Evolutionary conservation across 64 coral and sea anemone genomes (phyloP).

Genomic region (Stylophora pistillata): DNA sequence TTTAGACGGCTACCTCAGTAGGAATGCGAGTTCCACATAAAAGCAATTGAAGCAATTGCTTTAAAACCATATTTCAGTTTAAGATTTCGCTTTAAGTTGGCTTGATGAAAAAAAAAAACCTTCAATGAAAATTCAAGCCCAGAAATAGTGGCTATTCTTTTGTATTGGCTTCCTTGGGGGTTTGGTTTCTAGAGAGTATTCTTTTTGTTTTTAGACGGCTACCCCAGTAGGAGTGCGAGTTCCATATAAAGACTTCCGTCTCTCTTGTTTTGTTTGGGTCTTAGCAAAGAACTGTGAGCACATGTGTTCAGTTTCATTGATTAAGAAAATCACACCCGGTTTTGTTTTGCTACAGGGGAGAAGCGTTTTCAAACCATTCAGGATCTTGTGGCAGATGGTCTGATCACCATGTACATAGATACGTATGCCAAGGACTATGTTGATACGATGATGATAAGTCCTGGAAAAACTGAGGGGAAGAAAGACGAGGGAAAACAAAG

Average conservation of each 20-base stretch:
- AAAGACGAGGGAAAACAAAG: slow-evolving; percentile 9
- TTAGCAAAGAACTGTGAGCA: not conserved
- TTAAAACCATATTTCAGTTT: slow-evolving; percentile 2
- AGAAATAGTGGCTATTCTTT: not conserved
- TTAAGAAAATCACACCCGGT: not conserved
- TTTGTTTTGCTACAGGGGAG: slow-evolving; percentile 67
- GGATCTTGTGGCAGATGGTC: slow-evolving; percentile 96
- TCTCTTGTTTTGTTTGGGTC: slow-evolving; percentile 4
- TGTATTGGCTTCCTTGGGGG: not conserved
- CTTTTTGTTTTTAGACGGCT: not conserved
- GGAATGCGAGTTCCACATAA: not conserved
- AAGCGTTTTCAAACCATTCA: slow-evolving; percentile 95
- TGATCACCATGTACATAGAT: slow-evolving; percentile 98
- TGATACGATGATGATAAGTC: slow-evolving; percentile 86
- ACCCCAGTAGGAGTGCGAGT: not conserved
- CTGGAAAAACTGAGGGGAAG: slow-evolving; percentile 49
- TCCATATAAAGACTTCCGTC: not conserved
- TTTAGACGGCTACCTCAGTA: not conserved
- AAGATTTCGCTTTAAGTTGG: not conserved
- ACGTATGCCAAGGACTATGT: slow-evolving; percentile 97
- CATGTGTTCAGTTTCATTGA: not conserved
- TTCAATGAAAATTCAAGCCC: not conserved
- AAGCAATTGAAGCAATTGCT: not conserved
- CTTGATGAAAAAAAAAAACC: not conserved
- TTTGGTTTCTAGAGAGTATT: not conserved